Conservation (phyloP, 2,113 vertebrate species). For the Apeltes quadracus region DNA sequence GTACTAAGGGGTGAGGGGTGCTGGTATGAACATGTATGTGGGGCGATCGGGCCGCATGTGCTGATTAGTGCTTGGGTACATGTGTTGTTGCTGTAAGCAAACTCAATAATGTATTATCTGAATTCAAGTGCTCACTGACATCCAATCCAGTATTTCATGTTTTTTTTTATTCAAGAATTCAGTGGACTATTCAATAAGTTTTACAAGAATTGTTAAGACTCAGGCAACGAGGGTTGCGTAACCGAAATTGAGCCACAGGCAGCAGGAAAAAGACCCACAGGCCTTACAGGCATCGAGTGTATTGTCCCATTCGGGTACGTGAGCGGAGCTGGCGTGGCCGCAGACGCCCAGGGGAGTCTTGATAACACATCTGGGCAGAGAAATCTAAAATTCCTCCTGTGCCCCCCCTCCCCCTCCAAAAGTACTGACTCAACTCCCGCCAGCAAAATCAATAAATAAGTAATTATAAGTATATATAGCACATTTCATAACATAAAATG, state of each 20-base stretch:
- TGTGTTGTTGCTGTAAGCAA: too few relatives aligned
- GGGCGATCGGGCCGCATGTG: too few relatives aligned
- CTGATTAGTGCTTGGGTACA: too few relatives aligned
- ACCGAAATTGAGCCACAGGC: not conserved
- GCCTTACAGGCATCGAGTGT: not conserved
- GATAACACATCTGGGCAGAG: not conserved
- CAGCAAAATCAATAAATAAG: not conserved
- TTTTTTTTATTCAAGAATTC: not conserved
- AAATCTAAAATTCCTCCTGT: not conserved
- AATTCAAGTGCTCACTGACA: not conserved
- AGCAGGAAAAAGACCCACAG: not conserved
- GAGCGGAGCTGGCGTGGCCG: not conserved
- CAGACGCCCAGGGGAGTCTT: not conserved
- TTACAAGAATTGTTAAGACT: not conserved
- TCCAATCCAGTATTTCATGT: not conserved
- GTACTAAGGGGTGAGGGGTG: not conserved
- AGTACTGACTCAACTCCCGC: not conserved
- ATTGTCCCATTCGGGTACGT: not conserved
- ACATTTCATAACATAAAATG: conserved; percentile 1
- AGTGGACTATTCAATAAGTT: too few relatives aligned
- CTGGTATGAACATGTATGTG: not conserved
- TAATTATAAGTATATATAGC: not conserved
- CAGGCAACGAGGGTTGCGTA: not conserved
- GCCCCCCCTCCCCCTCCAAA: not conserved
- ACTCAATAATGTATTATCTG: not conserved